These are phyloP conservation scores for Brachionus manjavacas DNA, from an alignment of 1,140 invertebrate genomes.

Conservation along the genomic window DNA sequence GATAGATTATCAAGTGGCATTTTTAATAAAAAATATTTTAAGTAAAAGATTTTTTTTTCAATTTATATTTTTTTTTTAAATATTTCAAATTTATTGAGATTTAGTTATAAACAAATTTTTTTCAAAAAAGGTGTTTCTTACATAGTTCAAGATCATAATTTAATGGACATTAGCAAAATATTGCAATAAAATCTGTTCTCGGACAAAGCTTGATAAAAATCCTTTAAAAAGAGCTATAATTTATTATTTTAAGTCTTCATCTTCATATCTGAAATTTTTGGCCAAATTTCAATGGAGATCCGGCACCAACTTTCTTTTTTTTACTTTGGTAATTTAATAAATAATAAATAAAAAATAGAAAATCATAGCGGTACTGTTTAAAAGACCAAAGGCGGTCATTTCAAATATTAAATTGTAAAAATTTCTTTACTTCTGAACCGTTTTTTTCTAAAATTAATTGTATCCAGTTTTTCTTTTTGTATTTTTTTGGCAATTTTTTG, in stretches of 20 bases:
- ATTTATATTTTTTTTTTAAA: not conserved
- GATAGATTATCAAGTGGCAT: not conserved
- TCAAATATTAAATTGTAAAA: no score
- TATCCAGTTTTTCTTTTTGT: no score
- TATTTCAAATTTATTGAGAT: conserved; percentile 1
- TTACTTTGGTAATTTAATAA: no score
- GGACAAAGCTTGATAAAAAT: not conserved
- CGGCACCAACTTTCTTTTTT: not conserved
- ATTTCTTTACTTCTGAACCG: no score
- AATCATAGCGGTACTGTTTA: no score
- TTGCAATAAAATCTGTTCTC: conserved; percentile 8
- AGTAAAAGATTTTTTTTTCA: conserved; percentile 16
- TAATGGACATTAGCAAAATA: not conserved
- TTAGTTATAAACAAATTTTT: conserved; percentile 2
- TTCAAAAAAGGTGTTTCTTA: not conserved
- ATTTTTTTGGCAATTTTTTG: no score
- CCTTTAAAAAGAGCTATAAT: conserved; percentile 3
- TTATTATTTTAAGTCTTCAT: conserved; percentile 16
- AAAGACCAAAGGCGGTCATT: no score
- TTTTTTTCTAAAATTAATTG: no score
- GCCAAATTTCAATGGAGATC: not conserved
- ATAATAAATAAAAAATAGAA: no score
- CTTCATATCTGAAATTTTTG: not conserved
- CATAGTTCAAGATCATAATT: conserved; percentile 4
- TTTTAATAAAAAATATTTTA: conserved; percentile 8